These are phyloP conservation scores for Thelaira solivaga DNA, from an alignment of 2,888 invertebrate species.

Conservation along the genomic window DNA sequence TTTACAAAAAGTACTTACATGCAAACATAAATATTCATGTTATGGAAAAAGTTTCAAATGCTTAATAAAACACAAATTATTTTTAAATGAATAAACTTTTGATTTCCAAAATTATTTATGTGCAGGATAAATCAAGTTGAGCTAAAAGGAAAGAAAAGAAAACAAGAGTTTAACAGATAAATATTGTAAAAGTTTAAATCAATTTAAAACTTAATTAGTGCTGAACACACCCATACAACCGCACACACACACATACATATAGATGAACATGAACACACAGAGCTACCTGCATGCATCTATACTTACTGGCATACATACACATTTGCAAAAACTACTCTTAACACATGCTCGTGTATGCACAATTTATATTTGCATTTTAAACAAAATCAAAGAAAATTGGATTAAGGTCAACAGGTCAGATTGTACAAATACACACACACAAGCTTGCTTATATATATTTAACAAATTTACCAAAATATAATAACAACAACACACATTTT, in stretches of 20 bases:
- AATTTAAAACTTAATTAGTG: conserved; percentile 48
- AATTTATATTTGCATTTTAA: background rate
- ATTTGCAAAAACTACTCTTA: background rate
- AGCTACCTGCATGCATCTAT: background rate
- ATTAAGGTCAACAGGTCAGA: conserved; percentile 65
- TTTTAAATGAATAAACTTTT: conserved; percentile 12
- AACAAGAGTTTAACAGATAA: conserved; percentile 25
- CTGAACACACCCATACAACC: background rate
- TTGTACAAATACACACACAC: no score
- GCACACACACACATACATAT: background rate
- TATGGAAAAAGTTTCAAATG: conserved; percentile 33
- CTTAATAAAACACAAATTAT: conserved; percentile 39
- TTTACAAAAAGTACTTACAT: background rate
- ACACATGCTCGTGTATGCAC: background rate
- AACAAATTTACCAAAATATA: conserved; percentile 52
- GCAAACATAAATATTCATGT: background rate
- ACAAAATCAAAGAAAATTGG: conserved; percentile 46
- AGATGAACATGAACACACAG: background rate
- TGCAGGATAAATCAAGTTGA: no score
- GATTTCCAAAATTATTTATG: background rate
- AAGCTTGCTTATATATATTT: no score
- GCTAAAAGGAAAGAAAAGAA: no score
- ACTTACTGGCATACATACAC: background rate
- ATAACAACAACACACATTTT: background rate
- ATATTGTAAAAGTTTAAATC: conserved; percentile 30